Conservation (phyloP, 2,888 invertebrate genomes). For the Lottia gigantea region DNA sequence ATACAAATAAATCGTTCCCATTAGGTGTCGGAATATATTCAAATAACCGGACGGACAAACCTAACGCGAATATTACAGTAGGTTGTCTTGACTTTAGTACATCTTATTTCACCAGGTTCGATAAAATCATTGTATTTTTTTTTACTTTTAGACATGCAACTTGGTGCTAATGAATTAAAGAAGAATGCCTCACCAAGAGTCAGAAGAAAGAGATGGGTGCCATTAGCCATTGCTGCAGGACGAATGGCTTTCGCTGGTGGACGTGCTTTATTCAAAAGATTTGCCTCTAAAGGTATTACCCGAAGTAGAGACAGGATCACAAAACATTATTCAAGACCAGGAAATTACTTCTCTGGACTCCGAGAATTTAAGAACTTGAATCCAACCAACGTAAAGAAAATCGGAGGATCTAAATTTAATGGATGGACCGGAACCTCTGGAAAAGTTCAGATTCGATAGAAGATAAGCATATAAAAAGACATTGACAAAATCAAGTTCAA, state of each 20-base stretch:
- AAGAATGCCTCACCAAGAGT: neutral
- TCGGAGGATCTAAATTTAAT: conserved; percentile 20
- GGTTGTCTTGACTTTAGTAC: no score
- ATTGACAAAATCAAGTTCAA: neutral
- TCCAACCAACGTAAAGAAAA: conserved; percentile 16
- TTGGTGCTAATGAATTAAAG: conserved; percentile 4
- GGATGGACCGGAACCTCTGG: conserved; percentile 30
- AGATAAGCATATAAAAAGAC: neutral
- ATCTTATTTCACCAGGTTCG: neutral
- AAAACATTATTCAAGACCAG: conserved; percentile 24
- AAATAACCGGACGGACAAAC: no score
- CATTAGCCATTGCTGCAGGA: neutral
- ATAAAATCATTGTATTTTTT: neutral
- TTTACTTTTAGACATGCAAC: neutral
- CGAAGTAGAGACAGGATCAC: conserved; percentile 27
- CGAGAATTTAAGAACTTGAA: conserved; percentile 29
- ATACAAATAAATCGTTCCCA: no score
- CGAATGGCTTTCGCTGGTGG: conserved; percentile 19
- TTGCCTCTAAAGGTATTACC: conserved; percentile 18
- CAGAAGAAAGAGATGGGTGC: conserved; percentile 10
- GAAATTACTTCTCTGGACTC: conserved; percentile 26
- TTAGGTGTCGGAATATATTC: no score
- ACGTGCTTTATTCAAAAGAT: conserved; percentile 21
- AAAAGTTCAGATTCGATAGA: conserved; percentile 32
- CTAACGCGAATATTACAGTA: no score